phyloP scores from a whole-genome alignment of 2,888 invertebrate genomes.

The Nysson spinosus region DNA sequence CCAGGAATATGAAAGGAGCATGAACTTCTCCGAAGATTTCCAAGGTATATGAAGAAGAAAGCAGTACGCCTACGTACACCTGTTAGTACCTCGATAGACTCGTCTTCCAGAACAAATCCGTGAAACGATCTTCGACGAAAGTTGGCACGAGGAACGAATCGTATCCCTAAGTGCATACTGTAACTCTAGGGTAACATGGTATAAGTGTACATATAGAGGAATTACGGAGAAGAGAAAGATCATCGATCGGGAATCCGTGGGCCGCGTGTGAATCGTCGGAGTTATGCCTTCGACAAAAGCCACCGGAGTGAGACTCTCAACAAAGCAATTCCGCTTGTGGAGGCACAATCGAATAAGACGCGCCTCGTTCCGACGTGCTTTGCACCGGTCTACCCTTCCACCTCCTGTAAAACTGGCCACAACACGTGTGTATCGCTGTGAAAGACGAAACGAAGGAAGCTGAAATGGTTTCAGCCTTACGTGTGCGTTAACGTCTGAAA shows the following conservation, averaged over 20 bases:
- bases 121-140: no score
- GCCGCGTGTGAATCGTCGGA: constrained; percentile 72
- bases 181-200: no score
- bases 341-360: constrained; percentile 60
- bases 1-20: no score
- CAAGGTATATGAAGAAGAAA: no score
- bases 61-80: no score
- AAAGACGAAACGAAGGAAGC: constrained; percentile 32
- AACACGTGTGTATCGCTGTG: constrained; percentile 7
- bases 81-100: no score
- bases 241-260: constrained; percentile 60
- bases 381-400: constrained; percentile 4
- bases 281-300: constrained; percentile 64
- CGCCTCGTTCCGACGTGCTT: constrained; percentile 53
- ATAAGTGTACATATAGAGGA: constrained; percentile 5
- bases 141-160: no score
- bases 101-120: no score
- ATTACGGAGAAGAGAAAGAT: constrained; percentile 41
- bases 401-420: constrained; percentile 22
- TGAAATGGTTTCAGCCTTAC: constrained; percentile 10
- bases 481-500: constrained; percentile 25
- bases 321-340: constrained; percentile 61
- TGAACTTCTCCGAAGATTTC: no score
- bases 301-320: constrained; percentile 46
- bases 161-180: no score